Base-by-base conservation (phyloP, 2,113 vertebrate species). In the Fukomys damarensis region DNA sequence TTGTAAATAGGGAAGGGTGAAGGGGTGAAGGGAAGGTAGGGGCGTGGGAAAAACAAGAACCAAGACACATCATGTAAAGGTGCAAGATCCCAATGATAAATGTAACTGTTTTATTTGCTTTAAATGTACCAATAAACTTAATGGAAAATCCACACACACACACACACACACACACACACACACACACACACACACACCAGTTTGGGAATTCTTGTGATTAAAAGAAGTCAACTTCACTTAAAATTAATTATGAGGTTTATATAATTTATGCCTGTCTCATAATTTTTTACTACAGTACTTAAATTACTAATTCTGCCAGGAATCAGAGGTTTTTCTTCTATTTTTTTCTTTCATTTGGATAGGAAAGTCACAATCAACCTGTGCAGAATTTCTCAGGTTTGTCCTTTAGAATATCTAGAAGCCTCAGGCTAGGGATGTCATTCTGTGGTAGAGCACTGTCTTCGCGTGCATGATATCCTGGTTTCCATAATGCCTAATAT, bases 161-260 rank as follows among this genome's bases (percentile, higher is more conserved):
- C n/a, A n/a, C n/a, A n/a, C n/a, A n/a, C n/a, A n/a, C n/a, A n/a
- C n/a, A n/a, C n/a, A n/a, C n/a, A n/a, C n/a, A n/a, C n/a, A n/a
- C n/a, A n/a, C n/a, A n/a, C n/a, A n/a, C n/a, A n/a, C n/a, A n/a
- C 11, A 83, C 0, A 46, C 46, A 89, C 35, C 35, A 76, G 30
- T 22, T 89, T 91, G 59, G 2, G 22, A 52, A 84, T 85, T 72
- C 5, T 63, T 81, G 56, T 61, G 80, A 32, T 70, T 91, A 80
- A 58, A 65, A 93, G 20, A 94, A 74, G 41, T 59, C 32, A 93
- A 28, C 3, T 80, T 93, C 82, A 54, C 41, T 84, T 93, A 91
- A 94, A 90, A 52, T 59, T 80, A 92, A 28, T 91, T 81, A 61
- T 11, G 46, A 66, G 17, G 66, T 92, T 86, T 32, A 7, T 86